These are phyloP conservation scores for Hemicordylus capensis DNA, from an alignment of 2,113 vertebrate genomes.

Conservation along the genomic window DNA sequence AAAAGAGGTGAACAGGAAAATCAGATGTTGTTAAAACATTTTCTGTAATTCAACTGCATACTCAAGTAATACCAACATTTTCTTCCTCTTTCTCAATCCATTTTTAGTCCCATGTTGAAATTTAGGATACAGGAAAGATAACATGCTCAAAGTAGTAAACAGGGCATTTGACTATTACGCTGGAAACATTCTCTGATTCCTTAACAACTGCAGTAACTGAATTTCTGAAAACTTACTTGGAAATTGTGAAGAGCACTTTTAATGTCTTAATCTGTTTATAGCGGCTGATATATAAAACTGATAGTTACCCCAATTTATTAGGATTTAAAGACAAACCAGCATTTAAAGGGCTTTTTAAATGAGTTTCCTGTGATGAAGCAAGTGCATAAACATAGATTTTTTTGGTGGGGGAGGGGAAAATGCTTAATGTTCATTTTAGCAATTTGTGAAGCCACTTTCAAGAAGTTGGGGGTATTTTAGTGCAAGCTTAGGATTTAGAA, in stretches of 20 bases:
- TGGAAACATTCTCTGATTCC: not conserved
- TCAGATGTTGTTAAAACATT: not conserved
- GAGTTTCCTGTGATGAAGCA: no score
- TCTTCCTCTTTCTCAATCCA: not conserved
- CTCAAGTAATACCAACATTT: not conserved
- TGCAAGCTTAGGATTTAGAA: no score
- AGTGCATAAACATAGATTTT: no score
- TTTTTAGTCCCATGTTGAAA: not conserved
- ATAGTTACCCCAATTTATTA: no score
- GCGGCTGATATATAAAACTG: not conserved
- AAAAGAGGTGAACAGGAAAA: not conserved
- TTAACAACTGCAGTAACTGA: not conserved
- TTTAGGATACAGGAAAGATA: not conserved
- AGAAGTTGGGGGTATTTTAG: no score
- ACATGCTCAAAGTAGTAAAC: not conserved
- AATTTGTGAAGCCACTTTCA: no score
- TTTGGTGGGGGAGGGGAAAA: no score
- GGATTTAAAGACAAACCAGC: no score
- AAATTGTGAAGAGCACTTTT: not conserved
- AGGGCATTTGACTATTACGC: not conserved
- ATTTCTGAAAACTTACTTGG: not conserved
- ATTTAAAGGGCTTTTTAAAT: no score
- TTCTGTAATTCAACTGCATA: not conserved
- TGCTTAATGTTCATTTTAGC: no score
- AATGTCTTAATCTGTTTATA: not conserved